Percentiles rank a stretch among this genome's conserved stretches.
phyloP scores from a whole-genome alignment of 2,797 vertebrate species.

The Spatula clypeata region DNA sequence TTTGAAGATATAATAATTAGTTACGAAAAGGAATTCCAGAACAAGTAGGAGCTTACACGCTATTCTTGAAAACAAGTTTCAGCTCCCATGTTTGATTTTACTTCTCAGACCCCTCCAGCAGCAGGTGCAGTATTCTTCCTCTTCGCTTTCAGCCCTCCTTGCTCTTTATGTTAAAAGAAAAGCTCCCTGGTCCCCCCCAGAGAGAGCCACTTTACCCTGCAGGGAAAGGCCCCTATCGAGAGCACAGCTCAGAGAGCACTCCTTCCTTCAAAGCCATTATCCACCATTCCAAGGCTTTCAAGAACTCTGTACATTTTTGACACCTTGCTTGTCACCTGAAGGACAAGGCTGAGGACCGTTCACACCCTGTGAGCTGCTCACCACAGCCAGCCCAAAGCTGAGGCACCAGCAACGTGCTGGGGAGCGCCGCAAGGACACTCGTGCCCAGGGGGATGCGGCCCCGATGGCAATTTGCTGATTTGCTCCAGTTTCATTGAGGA shows the following conservation, averaged over 20 bases:
- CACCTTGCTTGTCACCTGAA: neutral
- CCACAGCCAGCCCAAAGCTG: fast-evolving
- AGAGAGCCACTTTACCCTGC: neutral
- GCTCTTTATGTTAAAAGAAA: neutral
- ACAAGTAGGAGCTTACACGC: too few relatives aligned
- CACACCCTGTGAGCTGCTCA: fast-evolving
- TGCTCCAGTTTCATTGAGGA: fast-evolving
- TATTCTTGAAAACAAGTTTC: neutral
- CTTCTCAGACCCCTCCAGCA: neutral
- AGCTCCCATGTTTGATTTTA: neutral
- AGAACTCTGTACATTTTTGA: neutral
- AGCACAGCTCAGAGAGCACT: neutral
- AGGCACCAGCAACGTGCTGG: fast-evolving
- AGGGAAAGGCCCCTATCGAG: neutral
- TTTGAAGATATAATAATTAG: neutral
- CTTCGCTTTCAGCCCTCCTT: neutral
- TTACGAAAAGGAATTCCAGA: neutral
- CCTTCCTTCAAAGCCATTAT: neutral
- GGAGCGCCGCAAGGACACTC: fast-evolving
- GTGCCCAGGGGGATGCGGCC: fast-evolving
- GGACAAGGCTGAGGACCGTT: fast-evolving
- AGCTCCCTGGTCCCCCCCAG: neutral
- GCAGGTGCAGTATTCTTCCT: neutral
- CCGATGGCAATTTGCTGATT: fast-evolving
- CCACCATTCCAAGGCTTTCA: neutral